Evolutionary conservation across 2,113 vertebrate genomes (phyloP), one percentile per base, ranked within the genome.

Genomic region (Prietella phreatophila): DNA sequence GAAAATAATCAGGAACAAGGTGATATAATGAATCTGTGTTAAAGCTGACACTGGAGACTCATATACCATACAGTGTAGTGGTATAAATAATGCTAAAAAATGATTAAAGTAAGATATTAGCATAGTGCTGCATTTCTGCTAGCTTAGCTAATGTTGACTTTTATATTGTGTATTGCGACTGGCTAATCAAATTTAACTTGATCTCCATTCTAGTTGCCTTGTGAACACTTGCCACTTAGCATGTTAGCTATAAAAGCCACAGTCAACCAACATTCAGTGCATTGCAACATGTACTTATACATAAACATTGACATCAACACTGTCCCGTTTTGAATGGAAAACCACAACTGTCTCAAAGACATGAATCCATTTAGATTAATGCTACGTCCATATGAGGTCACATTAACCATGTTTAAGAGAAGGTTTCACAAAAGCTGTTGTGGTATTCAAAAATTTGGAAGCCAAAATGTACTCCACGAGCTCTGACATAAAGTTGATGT

Each of bases 301-400:
- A 86, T 87, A 82, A 61, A 85, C 39, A 88, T 13, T 88, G 88
- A 82, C 25, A 86, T 30, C 86, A 65, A n/a, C 33, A 8, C 17
- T 63, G 78, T 87, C 67, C 78, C 67, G 19, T 53, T 0, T 53
- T 11, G 39, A 88, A 69, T 39, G 30, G 19, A 30, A 53, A 76
- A 69, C 10, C 60, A 25, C 63, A 56, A 58, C 47, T 39, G 55
- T 61, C 25, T 85, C 15, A 61, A 76, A 15, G 71, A 27, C 36
- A 58, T 4, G 30, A 73, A 36, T 71, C 30, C 8, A 6, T 36
- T 60, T 17, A 9, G 36, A 42, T 10, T 20, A 13, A 39, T 13
- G 20, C 27, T 75, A 42, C 22, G 20, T 79, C 17, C 13, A 17
- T 14, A 33, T 55, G 73, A 76, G 42, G 78, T 56, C 47, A 79